phyloP scores from a whole-genome alignment of 1,140 invertebrate species.

The Diachasmimorpha longicaudata region DNA sequence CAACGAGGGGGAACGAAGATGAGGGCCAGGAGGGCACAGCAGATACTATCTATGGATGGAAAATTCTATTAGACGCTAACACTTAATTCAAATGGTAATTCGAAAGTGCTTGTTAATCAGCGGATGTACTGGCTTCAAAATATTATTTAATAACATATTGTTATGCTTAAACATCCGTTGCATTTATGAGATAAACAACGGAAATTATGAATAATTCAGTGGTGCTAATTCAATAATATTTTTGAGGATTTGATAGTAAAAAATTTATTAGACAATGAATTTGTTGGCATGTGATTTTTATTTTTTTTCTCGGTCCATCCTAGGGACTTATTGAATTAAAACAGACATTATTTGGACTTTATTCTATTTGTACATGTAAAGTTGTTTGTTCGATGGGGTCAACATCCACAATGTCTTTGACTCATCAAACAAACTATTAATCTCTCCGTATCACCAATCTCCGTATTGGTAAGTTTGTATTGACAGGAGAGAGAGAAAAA shows the following conservation, averaged over 20 bases:
- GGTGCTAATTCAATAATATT: not conserved
- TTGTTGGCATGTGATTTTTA: too few species aligned
- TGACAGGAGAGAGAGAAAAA: not conserved
- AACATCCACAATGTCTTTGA: not conserved
- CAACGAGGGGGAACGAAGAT: not conserved
- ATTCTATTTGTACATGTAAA: not conserved
- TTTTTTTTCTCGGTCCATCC: too few species aligned
- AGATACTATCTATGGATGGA: not conserved
- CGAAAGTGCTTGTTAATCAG: not conserved
- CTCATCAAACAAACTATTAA: not conserved
- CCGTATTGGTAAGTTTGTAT: not conserved
- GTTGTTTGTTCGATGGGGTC: not conserved
- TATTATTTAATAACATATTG: too few species aligned
- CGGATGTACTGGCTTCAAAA: too few species aligned
- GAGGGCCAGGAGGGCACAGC: slow-evolving; percentile 9
- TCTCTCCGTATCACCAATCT: not conserved
- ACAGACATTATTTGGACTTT: not conserved
- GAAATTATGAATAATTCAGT: too few species aligned
- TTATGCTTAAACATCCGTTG: too few species aligned
- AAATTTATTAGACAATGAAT: too few species aligned
- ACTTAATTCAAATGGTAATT: not conserved
- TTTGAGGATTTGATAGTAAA: too few species aligned
- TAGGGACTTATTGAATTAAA: not conserved
- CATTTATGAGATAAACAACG: not conserved
- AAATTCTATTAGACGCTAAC: not conserved